Percentiles rank a stretch among this genome's conserved stretches.
Evolutionary conservation across 2,888 invertebrate genomes (phyloP).

Genomic region (Agrochola circellaris): DNA sequence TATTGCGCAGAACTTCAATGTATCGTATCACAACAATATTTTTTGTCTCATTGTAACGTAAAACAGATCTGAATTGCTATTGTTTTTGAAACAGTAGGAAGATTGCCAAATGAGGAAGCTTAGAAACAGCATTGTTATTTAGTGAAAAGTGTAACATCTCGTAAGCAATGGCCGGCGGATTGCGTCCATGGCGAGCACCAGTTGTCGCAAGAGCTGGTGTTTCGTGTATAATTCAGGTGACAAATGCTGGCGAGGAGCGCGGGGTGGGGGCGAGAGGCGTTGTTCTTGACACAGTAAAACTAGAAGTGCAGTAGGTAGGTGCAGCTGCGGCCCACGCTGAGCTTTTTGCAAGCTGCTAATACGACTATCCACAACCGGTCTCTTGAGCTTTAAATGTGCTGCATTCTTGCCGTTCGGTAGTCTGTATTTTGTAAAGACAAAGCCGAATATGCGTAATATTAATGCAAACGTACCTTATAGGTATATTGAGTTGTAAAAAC

Average conservation of each 20-base stretch:
- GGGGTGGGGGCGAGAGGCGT: constrained; percentile 87
- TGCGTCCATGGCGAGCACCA: constrained; percentile 69
- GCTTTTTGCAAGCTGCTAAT: constrained; percentile 85
- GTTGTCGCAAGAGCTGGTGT: constrained; percentile 76
- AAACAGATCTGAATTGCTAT: constrained; percentile 42
- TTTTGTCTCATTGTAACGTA: constrained; percentile 36
- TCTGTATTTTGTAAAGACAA: constrained; percentile 53
- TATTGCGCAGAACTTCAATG: constrained; percentile 6
- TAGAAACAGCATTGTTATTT: constrained; percentile 69
- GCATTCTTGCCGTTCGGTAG: constrained; percentile 65
- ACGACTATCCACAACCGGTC: constrained; percentile 77
- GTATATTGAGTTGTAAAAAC: constrained; percentile 8
- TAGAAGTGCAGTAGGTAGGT: constrained; percentile 91
- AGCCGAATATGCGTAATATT: constrained; percentile 23
- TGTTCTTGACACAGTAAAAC: constrained; percentile 91
- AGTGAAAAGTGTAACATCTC: constrained; percentile 71
- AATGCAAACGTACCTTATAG: not conserved
- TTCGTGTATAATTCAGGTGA: constrained; percentile 76
- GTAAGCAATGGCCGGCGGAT: constrained; percentile 68
- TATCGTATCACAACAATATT: constrained; percentile 8
- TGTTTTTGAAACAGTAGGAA: constrained; percentile 68
- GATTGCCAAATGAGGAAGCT: constrained; percentile 73
- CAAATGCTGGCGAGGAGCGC: constrained; percentile 73
- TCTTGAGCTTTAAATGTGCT: constrained; percentile 69
- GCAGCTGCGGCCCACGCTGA: constrained; percentile 88